These are phyloP conservation scores for Drosophila lacertosa DNA, from an alignment of 1,140 invertebrate species.

Conservation along the genomic window DNA sequence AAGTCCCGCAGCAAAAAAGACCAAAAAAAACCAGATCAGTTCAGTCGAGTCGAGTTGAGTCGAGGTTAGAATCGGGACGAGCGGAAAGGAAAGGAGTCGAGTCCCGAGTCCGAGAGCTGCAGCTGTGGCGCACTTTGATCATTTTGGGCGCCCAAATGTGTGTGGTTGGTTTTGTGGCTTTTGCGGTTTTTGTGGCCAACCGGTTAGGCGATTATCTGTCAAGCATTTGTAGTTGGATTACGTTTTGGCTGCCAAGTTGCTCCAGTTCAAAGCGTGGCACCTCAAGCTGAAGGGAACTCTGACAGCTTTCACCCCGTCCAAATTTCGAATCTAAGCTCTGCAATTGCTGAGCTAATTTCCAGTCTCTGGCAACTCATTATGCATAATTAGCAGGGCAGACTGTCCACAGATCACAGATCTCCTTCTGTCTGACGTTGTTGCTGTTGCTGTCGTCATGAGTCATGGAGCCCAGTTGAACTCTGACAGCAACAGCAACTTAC, in stretches of 20 bases:
- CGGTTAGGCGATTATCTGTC: conserved; percentile 16
- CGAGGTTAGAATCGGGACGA: neutral
- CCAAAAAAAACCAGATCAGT: no score
- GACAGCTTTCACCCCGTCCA: conserved; percentile 31
- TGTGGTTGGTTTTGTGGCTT: conserved; percentile 1
- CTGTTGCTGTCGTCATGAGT: neutral
- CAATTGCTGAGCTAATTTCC: conserved; percentile 3
- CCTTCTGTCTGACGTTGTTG: conserved; percentile 8
- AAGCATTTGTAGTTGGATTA: neutral
- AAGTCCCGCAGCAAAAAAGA: no score
- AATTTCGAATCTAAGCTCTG: neutral
- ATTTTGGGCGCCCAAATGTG: conserved; percentile 16
- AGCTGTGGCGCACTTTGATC: conserved; percentile 21
- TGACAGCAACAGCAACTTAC: conserved; percentile 12
- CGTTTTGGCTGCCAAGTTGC: neutral
- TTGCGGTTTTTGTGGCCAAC: conserved; percentile 24
- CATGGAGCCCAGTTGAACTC: conserved; percentile 26
- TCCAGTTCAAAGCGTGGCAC: conserved; percentile 37
- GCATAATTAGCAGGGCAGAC: conserved; percentile 5
- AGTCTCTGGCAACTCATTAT: neutral
- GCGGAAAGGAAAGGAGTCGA: no score
- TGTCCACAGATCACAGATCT: neutral
- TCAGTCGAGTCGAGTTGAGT: conserved; percentile 7
- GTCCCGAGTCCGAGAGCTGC: neutral
- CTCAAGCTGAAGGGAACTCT: conserved; percentile 2